Evolutionary conservation across 2,113 vertebrate species (phyloP).

Genomic region (Pandion haliaetus): DNA sequence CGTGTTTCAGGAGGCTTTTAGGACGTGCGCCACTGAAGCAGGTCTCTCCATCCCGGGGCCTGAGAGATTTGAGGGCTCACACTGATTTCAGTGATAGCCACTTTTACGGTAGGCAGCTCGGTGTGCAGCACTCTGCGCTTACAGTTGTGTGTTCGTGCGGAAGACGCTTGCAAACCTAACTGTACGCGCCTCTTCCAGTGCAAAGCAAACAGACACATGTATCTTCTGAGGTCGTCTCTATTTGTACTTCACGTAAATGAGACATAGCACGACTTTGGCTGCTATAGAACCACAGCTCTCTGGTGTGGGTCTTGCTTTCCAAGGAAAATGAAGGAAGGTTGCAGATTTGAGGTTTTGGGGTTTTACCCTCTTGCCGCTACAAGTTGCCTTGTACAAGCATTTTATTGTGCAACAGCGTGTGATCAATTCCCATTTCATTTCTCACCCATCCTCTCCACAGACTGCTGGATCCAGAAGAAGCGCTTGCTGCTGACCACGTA

Average conservation of each 20-base stretch:
- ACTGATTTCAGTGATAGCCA: background rate
- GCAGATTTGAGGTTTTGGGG: background rate
- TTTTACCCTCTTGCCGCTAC: background rate
- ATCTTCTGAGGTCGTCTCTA: background rate
- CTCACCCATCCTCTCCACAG: rapidly evolving
- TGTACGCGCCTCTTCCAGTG: background rate
- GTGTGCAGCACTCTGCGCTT: too few relatives aligned
- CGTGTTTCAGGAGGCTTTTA: background rate
- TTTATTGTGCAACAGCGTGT: background rate
- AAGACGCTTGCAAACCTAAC: background rate
- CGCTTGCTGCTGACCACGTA: rapidly evolving
- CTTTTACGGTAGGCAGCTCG: rapidly evolving
- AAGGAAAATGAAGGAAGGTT: background rate
- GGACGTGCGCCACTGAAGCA: background rate
- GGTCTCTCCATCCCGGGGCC: background rate
- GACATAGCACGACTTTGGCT: background rate
- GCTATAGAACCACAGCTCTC: background rate
- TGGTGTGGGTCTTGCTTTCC: background rate
- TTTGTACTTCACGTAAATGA: background rate
- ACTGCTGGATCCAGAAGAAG: background rate
- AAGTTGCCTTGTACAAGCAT: background rate
- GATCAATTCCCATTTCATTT: rapidly evolving
- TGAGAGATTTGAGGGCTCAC: too few relatives aligned
- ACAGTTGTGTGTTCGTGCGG: too few relatives aligned
- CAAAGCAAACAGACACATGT: background rate